Base-by-base conservation (phyloP, 2,113 vertebrate species). In the Stegastes partitus region DNA sequence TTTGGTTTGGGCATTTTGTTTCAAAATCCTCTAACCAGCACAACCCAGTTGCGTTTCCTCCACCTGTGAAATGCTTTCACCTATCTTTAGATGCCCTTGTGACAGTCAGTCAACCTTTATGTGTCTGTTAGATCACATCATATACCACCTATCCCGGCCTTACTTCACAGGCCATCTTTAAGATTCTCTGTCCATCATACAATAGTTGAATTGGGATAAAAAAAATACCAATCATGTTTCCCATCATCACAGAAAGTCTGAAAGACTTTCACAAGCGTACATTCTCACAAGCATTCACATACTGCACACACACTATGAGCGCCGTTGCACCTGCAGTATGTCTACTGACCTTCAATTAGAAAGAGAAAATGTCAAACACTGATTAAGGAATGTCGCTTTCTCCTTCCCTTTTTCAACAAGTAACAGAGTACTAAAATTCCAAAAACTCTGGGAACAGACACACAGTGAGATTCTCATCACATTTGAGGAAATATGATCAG, bases 381-480 rank as follows among this genome's bases (percentile, higher is more conserved):
- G 73, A 90, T 86, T 83, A 82, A 84, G 62, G 26, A 86, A 82
- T 57, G 71, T 11, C 34, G 39, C 64, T 67, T 81, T 72, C 49
- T 28, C 54, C 11, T 4, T 79, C 55, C 21, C 54, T 73, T 68
- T 74, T 69, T 82, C 77, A 49, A 69, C 37, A 68, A 84, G 79
- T 57, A 78, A 31, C 67, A 66, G 66, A 83, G 58, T 78, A 62
- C 68, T 88, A 70, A 80, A 82, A 93, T 93, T 91, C 83, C 89
- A 77, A 68, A 84, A 84, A 65, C 69, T 86, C 87, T 94, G 93
- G 93, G 92, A 95, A 94, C 86, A 85, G 81, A 85, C 72, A 31
- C 53, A 2, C 25, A 25, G 62, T 21, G 61, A 57, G 70, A 88
- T 93, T 95, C 93, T 92, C 93, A 94, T 86, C 74, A 76, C 80